Conservation (phyloP, 1,140 invertebrate genomes). For the Heliconius melpomene region DNA sequence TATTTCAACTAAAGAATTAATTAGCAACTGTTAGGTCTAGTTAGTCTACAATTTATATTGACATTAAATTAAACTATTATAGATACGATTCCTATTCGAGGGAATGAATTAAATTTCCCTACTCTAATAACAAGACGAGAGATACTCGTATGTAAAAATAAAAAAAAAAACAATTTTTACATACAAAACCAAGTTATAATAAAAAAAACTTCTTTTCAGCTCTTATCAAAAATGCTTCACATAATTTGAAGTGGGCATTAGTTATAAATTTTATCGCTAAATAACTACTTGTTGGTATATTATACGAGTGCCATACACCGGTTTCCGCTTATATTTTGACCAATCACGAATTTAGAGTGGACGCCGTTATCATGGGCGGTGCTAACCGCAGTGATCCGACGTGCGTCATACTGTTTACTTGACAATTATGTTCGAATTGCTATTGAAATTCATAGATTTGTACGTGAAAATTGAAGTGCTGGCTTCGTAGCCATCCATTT, state of each 20-base stretch:
- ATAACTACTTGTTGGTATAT: neutral
- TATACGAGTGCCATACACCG: neutral
- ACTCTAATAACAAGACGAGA: too few relatives aligned
- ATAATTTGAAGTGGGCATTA: neutral
- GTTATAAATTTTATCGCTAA: neutral
- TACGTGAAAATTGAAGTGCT: neutral
- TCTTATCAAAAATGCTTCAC: neutral
- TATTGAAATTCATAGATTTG: neutral
- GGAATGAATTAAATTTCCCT: too few relatives aligned
- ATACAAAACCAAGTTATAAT: too few relatives aligned
- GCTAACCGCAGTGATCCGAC: constrained; percentile 23
- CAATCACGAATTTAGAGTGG: constrained; percentile 29
- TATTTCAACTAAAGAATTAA: too few relatives aligned
- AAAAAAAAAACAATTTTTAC: too few relatives aligned
- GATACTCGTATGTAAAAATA: too few relatives aligned
- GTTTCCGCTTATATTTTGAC: constrained; percentile 34
- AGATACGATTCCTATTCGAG: too few relatives aligned
- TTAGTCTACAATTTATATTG: too few relatives aligned
- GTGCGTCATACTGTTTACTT: constrained; percentile 23
- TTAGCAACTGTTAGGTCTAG: too few relatives aligned
- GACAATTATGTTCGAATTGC: neutral
- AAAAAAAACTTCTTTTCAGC: neutral
- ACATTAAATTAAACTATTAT: too few relatives aligned
- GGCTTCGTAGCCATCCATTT: too few relatives aligned
- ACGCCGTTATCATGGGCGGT: constrained; percentile 39